phyloP scores from a whole-genome alignment of 2,888 invertebrate genomes.

The Stramonita haemastoma region DNA sequence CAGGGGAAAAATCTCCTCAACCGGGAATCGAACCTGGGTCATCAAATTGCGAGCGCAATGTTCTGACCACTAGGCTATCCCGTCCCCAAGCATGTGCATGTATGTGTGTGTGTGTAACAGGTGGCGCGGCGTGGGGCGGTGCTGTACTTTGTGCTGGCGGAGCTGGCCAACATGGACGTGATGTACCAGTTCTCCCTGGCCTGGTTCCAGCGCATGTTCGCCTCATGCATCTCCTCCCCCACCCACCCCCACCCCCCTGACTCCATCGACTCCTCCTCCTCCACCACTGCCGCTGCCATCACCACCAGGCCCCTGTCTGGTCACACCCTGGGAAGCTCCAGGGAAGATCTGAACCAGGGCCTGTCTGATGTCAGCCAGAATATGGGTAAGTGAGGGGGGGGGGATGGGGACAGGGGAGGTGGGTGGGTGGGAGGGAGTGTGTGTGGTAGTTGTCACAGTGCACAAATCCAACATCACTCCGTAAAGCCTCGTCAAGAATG shows the following conservation, averaged over 20 bases:
- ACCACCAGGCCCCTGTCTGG: slow-evolving; percentile 39
- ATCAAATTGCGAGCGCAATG: too few relatives aligned
- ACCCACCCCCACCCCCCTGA: background rate
- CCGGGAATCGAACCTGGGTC: too few relatives aligned
- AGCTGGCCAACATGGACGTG: slow-evolving; percentile 74
- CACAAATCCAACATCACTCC: too few relatives aligned
- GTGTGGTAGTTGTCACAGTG: too few relatives aligned
- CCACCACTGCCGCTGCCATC: slow-evolving; percentile 25
- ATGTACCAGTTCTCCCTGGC: slow-evolving; percentile 78
- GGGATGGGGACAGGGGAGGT: too few relatives aligned
- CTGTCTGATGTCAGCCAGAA: background rate
- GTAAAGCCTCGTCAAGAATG: too few relatives aligned
- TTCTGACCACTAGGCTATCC: too few relatives aligned
- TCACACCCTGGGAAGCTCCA: slow-evolving; percentile 12
- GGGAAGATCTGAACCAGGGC: slow-evolving; percentile 9
- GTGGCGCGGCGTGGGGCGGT: slow-evolving; percentile 77
- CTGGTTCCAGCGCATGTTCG: slow-evolving; percentile 77
- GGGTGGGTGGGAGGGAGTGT: too few relatives aligned
- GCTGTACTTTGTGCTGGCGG: slow-evolving; percentile 76
- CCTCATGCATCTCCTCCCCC: slow-evolving; percentile 64
- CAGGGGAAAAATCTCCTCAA: too few relatives aligned
- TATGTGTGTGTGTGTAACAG: slow-evolving; percentile 53
- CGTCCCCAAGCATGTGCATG: too few relatives aligned
- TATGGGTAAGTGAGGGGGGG: background rate
- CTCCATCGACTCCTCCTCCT: slow-evolving; percentile 33